phyloP scores from a whole-genome alignment of 1,140 invertebrate genomes.

The Drosophila truncata region DNA sequence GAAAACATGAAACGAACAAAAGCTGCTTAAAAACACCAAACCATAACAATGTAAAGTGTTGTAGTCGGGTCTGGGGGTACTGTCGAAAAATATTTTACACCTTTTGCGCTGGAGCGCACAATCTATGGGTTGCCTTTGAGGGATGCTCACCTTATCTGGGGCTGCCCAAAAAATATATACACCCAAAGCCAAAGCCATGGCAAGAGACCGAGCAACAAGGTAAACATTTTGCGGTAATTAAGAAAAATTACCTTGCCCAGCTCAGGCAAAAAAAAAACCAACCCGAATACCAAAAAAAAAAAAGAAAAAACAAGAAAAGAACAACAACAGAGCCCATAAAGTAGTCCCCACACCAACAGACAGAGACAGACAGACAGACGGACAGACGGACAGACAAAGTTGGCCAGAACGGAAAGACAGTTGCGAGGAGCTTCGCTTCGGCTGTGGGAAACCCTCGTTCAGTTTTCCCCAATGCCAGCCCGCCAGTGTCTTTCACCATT shows the following conservation, averaged over 20 bases:
- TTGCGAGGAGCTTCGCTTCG: constrained; percentile 36
- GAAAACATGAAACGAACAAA: constrained; percentile 61
- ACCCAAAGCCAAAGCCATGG: constrained; percentile 50
- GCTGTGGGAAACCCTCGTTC: constrained; percentile 51
- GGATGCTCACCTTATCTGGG: constrained; percentile 66
- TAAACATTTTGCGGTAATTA: constrained; percentile 83
- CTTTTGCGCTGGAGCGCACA: constrained; percentile 58
- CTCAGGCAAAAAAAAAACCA: constrained; percentile 25
- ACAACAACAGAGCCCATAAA: constrained; percentile 62
- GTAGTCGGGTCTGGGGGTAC: constrained; percentile 16
- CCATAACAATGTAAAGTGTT: constrained; percentile 67
- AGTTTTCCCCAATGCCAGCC: constrained; percentile 8
- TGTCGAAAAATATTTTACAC: constrained; percentile 77
- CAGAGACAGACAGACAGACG: constrained; percentile 28
- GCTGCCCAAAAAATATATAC: constrained; percentile 47
- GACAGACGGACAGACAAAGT: constrained; percentile 41
- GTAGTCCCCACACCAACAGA: constrained; percentile 50
- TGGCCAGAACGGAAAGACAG: constrained; percentile 50
- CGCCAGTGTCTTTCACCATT: constrained; percentile 40
- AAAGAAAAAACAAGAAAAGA: constrained; percentile 41
- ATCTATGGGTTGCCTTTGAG: constrained; percentile 54
- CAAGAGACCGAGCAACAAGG: constrained; percentile 71
- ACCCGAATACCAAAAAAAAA: constrained; percentile 36
- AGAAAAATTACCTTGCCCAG: constrained; percentile 79
- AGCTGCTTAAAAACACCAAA: constrained; percentile 76